Percentiles rank a stretch among this genome's conserved stretches.
phyloP scores from a whole-genome alignment of 2,888 invertebrate species.

The Drosophila quinaria region DNA sequence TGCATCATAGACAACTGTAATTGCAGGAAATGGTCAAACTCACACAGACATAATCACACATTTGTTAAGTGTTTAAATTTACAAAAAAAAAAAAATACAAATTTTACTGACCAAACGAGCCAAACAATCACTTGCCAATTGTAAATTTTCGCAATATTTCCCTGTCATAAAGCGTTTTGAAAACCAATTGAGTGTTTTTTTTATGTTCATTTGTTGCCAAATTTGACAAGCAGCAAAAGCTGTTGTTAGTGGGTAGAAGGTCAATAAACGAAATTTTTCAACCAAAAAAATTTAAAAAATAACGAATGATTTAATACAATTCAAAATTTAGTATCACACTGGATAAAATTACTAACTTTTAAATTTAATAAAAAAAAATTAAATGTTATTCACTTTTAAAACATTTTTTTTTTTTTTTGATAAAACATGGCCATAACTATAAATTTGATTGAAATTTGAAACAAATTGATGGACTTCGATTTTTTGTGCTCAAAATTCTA shows the following conservation, averaged over 20 bases:
- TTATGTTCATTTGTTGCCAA: background rate
- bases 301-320: background rate
- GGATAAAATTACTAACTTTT: too few species aligned
- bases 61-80: slow-evolving; percentile 19
- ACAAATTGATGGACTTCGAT: too few species aligned
- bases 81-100: slow-evolving; percentile 1
- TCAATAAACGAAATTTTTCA: too few species aligned
- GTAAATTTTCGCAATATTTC: slow-evolving; percentile 50
- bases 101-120: slow-evolving; percentile 21
- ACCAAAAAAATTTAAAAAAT: background rate
- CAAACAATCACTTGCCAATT: slow-evolving; percentile 42
- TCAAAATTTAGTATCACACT: too few species aligned
- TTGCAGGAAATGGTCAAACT: slow-evolving; percentile 67
- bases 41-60: slow-evolving; percentile 24
- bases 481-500: too few species aligned
- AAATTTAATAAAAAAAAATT: too few species aligned
- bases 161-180: slow-evolving; percentile 42
- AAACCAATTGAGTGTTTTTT: slow-evolving; percentile 23
- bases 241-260: too few species aligned
- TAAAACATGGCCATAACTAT: too few species aligned
- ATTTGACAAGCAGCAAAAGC: background rate
- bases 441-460: too few species aligned
- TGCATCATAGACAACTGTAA: slow-evolving; percentile 67
- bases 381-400: too few species aligned
- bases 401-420: too few species aligned